These are phyloP conservation scores for Gallinago nigripennis DNA, from an alignment of 2,797 vertebrate species.

Conservation along the genomic window DNA sequence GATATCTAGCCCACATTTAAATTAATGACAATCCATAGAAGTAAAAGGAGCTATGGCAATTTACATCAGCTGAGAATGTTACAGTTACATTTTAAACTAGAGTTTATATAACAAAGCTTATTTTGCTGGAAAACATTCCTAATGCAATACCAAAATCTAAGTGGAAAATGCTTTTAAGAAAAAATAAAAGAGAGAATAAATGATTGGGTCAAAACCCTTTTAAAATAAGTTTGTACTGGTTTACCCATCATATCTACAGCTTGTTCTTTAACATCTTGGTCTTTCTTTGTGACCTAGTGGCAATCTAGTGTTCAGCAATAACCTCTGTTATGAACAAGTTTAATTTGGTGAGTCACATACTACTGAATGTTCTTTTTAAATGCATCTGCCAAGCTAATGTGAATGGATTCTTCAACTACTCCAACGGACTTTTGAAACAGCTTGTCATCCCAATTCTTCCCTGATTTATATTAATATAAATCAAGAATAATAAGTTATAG, in stretches of 20 bases:
- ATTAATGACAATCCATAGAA: neutral
- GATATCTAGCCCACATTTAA: neutral
- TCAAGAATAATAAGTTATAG: neutral
- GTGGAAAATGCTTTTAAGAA: neutral
- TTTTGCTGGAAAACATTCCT: neutral
- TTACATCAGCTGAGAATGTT: neutral
- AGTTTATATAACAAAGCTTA: neutral
- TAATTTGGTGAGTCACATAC: neutral
- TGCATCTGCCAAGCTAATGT: neutral
- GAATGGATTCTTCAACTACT: neutral
- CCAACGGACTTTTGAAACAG: neutral
- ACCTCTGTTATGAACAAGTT: neutral
- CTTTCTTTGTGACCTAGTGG: neutral
- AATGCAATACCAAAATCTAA: neutral
- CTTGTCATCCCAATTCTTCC: neutral
- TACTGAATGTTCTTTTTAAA: neutral
- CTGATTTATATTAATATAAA: neutral
- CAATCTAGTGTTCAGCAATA: neutral
- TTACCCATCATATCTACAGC: neutral
- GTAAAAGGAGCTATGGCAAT: neutral
- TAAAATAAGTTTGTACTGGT: neutral
- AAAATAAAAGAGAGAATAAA: neutral
- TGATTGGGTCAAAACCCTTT: neutral
- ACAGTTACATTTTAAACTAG: neutral
- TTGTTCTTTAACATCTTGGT: neutral